Base-by-base conservation (phyloP, 1,140 invertebrate genomes). In the Apolygus lucorum region DNA sequence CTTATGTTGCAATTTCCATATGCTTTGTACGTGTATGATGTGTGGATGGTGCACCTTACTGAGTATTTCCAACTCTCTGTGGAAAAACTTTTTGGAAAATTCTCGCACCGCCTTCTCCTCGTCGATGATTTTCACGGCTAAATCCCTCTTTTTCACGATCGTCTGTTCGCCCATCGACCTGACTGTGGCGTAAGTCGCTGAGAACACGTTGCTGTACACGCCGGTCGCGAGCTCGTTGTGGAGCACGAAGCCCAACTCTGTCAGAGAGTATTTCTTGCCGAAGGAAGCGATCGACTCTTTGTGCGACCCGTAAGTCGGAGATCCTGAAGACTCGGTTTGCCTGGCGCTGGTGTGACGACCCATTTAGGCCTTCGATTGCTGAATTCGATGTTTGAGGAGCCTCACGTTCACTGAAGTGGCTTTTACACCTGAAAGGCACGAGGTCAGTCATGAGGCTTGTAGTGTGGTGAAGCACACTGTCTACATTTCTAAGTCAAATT, bases 21-120 rank as follows among this genome's bases (percentile, higher is more conserved):
- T 87, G 75, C 86, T 86, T 28, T 87, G 86, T 24, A 89, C 83
- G 70, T 86, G 80, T 0, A 90, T 82, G 4, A 90, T 81, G 72
- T 88, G 84, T 0, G 88, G 88, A 75, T 91, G 88, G 74, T 87
- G 85, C 8, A 92, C 74, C 74, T 87, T 83, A 22, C 84, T 81
- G 14, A 89, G 76, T 17, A 90, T 85, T 52, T 88, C 84, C 4
- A 91, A 78, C 77, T 92, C 90, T 26, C 90, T 79, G 0, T 88
- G 88, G 42, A 91, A 78, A 77, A 92, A 91, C 77, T 90, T 88
- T 21, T 59, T 42, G 17, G 34, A 8, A 4, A 42, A 8, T 4
- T 8, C 88, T 73, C 85, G 84, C 0, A 88, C 86, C 0, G 88
- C 87, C 72, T 84, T 84, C 0, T 81, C 77, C 0, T 85, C 84